phyloP scores from a whole-genome alignment of 2,113 vertebrate species.

The Dicrurus megarhynchus region DNA sequence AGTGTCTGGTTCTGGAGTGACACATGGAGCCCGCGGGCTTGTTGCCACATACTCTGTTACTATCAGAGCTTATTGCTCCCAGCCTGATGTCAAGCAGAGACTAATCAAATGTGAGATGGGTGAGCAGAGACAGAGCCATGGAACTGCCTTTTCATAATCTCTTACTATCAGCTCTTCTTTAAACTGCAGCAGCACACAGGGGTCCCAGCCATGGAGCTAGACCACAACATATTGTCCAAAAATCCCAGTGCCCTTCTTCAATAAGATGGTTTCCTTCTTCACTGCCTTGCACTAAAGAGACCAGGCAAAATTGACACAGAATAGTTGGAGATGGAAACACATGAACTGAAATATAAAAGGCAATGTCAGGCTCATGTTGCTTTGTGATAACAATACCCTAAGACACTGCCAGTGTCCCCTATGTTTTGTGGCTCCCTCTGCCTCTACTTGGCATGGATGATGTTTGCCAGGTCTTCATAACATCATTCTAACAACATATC shows the following conservation, averaged over 20 bases:
- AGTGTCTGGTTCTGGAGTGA: not conserved
- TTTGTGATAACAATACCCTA: not conserved
- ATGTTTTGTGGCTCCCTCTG: not conserved
- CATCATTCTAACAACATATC: not conserved
- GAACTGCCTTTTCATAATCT: not conserved
- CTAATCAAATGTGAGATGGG: constrained; percentile 37
- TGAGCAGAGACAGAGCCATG: not conserved
- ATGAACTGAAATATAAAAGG: not conserved
- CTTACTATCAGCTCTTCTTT: not conserved
- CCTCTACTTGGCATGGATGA: not conserved
- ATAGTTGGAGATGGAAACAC: not conserved
- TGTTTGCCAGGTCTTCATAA: not conserved
- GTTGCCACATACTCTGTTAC: not conserved
- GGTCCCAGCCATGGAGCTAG: not conserved
- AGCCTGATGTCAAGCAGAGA: constrained; percentile 43
- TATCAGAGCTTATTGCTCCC: constrained; percentile 18
- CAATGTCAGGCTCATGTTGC: not conserved
- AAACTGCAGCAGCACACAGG: not conserved
- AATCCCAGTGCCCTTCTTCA: not conserved
- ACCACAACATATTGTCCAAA: not conserved
- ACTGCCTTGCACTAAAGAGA: not conserved
- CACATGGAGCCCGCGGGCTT: not conserved
- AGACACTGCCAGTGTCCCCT: not conserved
- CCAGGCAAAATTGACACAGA: not conserved
- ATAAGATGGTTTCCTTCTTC: not conserved